These are phyloP conservation scores for Illadopsis cleaveri DNA, from an alignment of 2,113 vertebrate genomes.

Conservation along the genomic window DNA sequence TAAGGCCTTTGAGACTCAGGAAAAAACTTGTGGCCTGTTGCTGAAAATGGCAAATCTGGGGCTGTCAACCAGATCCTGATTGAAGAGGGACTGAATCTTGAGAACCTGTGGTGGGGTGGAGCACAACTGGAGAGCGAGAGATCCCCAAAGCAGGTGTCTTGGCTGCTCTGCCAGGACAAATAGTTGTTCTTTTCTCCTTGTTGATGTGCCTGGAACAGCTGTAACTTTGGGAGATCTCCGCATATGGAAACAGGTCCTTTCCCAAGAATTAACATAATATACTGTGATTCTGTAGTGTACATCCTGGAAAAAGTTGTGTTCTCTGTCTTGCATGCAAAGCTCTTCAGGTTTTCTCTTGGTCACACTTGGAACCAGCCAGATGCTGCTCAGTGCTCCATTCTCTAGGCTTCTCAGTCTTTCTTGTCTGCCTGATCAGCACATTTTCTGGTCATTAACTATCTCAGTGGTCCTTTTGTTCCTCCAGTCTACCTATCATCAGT, in stretches of 20 bases:
- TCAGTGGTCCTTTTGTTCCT: neutral
- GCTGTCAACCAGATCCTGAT: neutral
- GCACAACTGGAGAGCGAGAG: neutral
- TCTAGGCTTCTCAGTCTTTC: neutral
- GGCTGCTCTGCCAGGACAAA: neutral
- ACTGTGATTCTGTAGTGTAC: neutral
- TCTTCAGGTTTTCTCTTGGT: neutral
- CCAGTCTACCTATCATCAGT: neutral
- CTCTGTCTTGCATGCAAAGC: neutral
- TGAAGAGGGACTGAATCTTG: neutral
- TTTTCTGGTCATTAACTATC: neutral
- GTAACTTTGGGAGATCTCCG: neutral
- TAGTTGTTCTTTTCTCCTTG: neutral
- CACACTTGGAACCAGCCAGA: neutral
- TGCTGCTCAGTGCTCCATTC: neutral
- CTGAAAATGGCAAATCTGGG: neutral
- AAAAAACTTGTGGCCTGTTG: neutral
- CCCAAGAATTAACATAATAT: neutral
- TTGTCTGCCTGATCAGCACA: neutral
- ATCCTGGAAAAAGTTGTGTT: neutral
- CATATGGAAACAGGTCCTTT: neutral
- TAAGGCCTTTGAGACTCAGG: neutral
- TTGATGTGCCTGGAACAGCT: neutral
- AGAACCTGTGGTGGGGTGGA: neutral
- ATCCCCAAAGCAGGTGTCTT: conserved; percentile 32